Conservation (phyloP, 2,797 vertebrate genomes). For the Petrocephalus schoutedeni region DNA sequence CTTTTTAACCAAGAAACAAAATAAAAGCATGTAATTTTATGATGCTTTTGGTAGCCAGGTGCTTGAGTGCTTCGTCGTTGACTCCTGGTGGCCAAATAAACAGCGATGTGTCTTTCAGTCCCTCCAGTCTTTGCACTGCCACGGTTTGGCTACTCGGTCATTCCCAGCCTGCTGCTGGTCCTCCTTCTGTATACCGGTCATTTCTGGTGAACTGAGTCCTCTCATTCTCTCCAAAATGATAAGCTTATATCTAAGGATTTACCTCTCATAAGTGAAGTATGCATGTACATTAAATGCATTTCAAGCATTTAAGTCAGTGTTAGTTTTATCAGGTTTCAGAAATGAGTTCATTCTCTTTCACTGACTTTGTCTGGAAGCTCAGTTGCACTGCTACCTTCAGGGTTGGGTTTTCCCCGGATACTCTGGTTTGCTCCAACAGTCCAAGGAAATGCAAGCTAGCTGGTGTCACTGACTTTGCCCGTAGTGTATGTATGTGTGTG, state of each 20-base stretch:
- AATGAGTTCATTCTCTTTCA: background rate
- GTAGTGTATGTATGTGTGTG: background rate
- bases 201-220: background rate
- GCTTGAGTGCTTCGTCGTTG: background rate
- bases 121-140: background rate
- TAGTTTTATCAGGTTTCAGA: background rate
- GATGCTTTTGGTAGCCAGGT: background rate
- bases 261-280: background rate
- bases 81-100: background rate
- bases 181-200: background rate
- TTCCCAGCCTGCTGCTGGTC: background rate
- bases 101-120: background rate
- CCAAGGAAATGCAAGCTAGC: background rate
- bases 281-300: background rate
- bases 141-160: background rate
- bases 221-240: background rate
- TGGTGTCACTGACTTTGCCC: background rate
- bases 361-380: background rate
- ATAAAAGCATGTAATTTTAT: background rate
- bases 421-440: background rate
- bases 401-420: background rate
- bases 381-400: background rate
- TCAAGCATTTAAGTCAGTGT: background rate
- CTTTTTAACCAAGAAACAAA: background rate
- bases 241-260: background rate